Evolutionary conservation across 1,140 invertebrate genomes (phyloP), one percentile per base, ranked within the genome.

Genomic region (Odontomachus brunneus): DNA sequence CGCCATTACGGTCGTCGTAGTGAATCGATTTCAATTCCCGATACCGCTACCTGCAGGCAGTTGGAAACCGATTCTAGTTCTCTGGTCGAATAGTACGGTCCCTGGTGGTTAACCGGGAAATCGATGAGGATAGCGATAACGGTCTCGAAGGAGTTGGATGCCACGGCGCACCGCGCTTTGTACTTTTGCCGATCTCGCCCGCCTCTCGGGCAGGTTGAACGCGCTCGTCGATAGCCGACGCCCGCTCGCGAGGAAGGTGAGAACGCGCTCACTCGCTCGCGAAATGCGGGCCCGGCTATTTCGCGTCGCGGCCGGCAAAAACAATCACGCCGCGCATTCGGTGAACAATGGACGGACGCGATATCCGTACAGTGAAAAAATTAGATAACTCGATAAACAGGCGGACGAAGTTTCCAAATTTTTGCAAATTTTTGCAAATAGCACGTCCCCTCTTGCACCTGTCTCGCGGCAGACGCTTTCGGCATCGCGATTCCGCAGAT

Each of bases 1-100:
- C 60, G 78, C 86, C 67, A 89, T 89, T 88, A 89, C 84, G 82
- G 69, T 60, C 82, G 82, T 84, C 67, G 71, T 81, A 82, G 67
- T 83, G 57, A 88, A 66, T 85, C 84, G 88, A 89, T 88, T 88
- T 88, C 88, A 89, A 88, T 89, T 89, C 85, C 87, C 88, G 88
- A 89, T 84, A 84, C 72, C 78, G 65, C 29, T 67, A 80, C 53
- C 63, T 84, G 65, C 63, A 84, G 65, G 82, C 75, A 78, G 63
- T 84, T 80, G 73, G 65, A 69, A 84, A 84, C 65, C 74, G 82
- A 84, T 84, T 84, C 73, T 76, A 84, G 78, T 82, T 85, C 74
- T 69, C 80, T 44, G 73, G 53, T 76, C 76, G 59, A 63, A 71
- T 66, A 49, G 33, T 66, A 66, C 78, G 69, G 69, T 72, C 78